Evolutionary conservation across 1,140 invertebrate genomes (phyloP).

Genomic region (Trinorchestia longiramus): DNA sequence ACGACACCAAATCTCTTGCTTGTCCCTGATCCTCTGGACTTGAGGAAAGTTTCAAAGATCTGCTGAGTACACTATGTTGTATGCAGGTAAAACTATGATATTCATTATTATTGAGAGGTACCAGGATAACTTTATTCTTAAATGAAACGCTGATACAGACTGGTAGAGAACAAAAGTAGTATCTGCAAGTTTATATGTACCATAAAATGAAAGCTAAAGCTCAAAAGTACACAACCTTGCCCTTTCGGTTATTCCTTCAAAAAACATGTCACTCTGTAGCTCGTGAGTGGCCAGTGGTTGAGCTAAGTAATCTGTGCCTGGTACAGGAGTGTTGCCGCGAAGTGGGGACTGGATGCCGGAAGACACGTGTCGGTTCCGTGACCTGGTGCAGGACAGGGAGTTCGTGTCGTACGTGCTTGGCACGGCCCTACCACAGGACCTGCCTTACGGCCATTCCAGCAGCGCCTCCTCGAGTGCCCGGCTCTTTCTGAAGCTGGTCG

Average conservation of each 20-base stretch:
- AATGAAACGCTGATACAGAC: no score
- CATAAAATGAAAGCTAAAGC: no score
- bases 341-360: conserved; percentile 38
- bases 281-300: neutral
- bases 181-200: no score
- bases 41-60: no score
- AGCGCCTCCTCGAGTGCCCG: neutral
- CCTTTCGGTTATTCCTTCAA: neutral
- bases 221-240: neutral
- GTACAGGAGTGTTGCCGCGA: neutral
- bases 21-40: no score
- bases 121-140: no score
- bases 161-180: no score
- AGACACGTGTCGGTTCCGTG: conserved; percentile 49
- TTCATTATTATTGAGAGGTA: no score
- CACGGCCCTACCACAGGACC: neutral
- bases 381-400: conserved; percentile 45
- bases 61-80: no score
- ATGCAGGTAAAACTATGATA: no score
- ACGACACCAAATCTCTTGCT: neutral
- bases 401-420: conserved; percentile 43
- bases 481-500: conserved; percentile 18
- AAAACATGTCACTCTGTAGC: no score
- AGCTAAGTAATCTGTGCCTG: neutral
- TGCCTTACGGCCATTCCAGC: neutral